Conservation (phyloP, 2,888 invertebrate species). For the Latheticus oryzae region DNA sequence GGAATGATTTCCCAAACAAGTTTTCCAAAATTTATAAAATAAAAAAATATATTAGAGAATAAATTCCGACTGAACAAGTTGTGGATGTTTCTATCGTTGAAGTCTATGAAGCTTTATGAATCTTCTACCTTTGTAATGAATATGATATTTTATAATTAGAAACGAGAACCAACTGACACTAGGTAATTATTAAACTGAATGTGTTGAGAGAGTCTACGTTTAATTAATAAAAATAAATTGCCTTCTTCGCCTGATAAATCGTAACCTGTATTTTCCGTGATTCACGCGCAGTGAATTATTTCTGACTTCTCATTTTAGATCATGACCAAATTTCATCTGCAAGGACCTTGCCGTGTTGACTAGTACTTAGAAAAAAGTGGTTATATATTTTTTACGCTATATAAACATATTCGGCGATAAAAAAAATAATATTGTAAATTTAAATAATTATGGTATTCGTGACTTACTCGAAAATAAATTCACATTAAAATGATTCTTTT, state of each 20-base stretch:
- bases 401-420: constrained; percentile 37
- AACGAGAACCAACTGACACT: constrained; percentile 13
- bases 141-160: neutral
- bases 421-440: constrained; percentile 42
- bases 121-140: no score
- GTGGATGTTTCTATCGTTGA: no score
- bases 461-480: constrained; percentile 51
- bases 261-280: constrained; percentile 6
- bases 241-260: constrained; percentile 26
- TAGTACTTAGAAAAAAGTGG: constrained; percentile 9
- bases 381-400: constrained; percentile 35
- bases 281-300: constrained; percentile 13
- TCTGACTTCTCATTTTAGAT: constrained; percentile 2
- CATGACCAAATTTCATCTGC: no score
- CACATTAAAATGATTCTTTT: constrained; percentile 48
- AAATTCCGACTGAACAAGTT: no score
- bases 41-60: no score
- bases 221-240: constrained; percentile 30
- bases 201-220: constrained; percentile 12
- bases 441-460: constrained; percentile 49
- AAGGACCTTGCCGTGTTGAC: constrained; percentile 12
- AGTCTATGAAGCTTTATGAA: no score
- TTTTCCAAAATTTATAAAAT: no score
- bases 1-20: no score
- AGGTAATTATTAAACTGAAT: constrained; percentile 11